Base-by-base conservation (phyloP, 2,797 vertebrate species). In the Gouania willdenowi region DNA sequence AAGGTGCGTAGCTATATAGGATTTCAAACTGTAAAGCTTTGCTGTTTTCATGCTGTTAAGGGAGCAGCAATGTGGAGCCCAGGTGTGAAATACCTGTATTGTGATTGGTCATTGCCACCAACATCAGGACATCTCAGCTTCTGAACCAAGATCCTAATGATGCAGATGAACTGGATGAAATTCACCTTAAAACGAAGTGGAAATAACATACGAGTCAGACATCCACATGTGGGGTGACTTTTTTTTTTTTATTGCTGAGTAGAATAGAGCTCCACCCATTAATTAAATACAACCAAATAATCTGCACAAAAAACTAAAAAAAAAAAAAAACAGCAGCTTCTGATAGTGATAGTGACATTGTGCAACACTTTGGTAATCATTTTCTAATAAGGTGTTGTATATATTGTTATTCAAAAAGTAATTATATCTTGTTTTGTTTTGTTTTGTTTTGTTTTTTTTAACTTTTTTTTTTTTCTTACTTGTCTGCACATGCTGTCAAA, bases 141-240 rank as follows among this genome's bases (percentile, higher is more conserved):
- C 79, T 95, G 92, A 16, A 94, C 79, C 51, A 97, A 55, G 65
- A 96, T 93, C 23, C 93, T 85, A 33, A 95, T 85, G 29, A 97
- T 96, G 48, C 88, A 92, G 72, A 95, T 80, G 65, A 97, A 96
- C 34, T 94, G 85, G 77, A 90, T 67, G 46, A 95, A 97, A 79
- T 94, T 97, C 53, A 95, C 87, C 94, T 97, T 65, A 16, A 73
- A 37, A 52, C 13, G 23, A 22, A 24, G 15, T 31, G 15, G 5
- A 5, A 28, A 12, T 0, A 19, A 6, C 20, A 22, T 6, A 4
- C 6, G 20, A 22, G 30, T 34, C 21, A 32, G 9, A 41, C 2
- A 18, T 13, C 10, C 3, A 3, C 25, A 8, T 14, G 1, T 3
- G 10, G 5, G 10, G 10, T 2, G 4, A 10, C n/a, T n/a, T 18